Base-by-base conservation (phyloP, 2,113 vertebrate genomes). In the Pseudorhombus dupliciocellatus region DNA sequence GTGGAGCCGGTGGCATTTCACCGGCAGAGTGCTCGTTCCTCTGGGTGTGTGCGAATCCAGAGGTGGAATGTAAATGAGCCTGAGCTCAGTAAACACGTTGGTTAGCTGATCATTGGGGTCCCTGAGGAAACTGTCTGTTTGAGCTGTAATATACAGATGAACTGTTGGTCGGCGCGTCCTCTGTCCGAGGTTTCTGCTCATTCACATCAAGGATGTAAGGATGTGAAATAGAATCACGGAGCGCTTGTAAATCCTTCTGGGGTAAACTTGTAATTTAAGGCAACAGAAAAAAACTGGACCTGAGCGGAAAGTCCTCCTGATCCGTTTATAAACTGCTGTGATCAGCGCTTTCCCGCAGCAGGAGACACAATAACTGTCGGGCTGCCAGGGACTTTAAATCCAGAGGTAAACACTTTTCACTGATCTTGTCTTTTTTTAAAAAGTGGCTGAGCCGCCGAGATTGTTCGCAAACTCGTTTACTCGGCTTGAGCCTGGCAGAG, bases 51-150 rank as follows among this genome's bases (percentile, higher is more conserved):
- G 53, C 60, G 72, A 71, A 79, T 72, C 66, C 75, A 75, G 73
- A 77, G 70, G 72, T 66, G 60, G 80, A 85, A 89, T 85, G 73
- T 65, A 84, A 87, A 87, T 81, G 81, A 79, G 77, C 31, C 69
- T 48, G 40, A 57, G 58, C 37, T 80, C 55, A 63, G 70, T 64
- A 31, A 21, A 77, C 71, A 70, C 48, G 73, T 68, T 65, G 66
- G 64, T 54, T 66, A 42, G 70, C 55, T 63, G 71, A 71, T 81
- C 79, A 60, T 64, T 71, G 1, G 57, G 18, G 0, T 79, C 79
- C 48, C 40, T 34, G 3, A 64, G 77, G 72, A 56, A 59, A 28
- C 30, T 37, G 70, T 65, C 59, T 30, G 70, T 71, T 67, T 77
- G 37, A 22, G 18, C 60, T 59, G 31, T 54, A 46, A 79, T 74